These are phyloP conservation scores for Hirundo rustica DNA, from an alignment of 2,797 vertebrate genomes.

Conservation along the genomic window DNA sequence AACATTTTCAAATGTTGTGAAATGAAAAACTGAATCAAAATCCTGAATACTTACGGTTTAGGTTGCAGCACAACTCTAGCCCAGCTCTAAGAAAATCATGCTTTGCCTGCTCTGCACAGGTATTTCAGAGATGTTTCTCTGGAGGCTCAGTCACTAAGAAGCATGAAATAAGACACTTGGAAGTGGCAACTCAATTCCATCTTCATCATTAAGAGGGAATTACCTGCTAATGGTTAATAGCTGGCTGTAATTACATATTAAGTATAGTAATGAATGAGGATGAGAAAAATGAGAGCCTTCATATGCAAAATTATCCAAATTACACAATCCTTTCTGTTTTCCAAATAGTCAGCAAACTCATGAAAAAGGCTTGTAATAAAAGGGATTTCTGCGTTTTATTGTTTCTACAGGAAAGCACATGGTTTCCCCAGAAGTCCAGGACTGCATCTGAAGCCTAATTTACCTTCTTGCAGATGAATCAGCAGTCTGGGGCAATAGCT, in stretches of 20 bases:
- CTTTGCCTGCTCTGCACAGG: background rate
- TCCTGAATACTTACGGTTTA: background rate
- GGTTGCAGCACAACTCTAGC: background rate
- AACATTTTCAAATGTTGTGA: background rate
- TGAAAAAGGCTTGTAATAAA: background rate
- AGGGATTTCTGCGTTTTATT: background rate
- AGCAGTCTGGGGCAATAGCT: background rate
- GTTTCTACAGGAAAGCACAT: background rate
- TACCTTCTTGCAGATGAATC: background rate
- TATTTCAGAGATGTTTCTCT: background rate
- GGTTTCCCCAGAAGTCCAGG: background rate
- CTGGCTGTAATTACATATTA: background rate
- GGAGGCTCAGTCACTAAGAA: background rate
- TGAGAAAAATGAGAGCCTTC: background rate
- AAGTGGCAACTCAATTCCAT: background rate
- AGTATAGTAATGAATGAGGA: background rate
- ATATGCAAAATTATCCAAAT: background rate
- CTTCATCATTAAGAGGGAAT: constrained; percentile 13
- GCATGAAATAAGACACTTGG: background rate
- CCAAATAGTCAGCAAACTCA: background rate
- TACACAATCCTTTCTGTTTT: background rate
- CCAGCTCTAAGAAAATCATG: background rate
- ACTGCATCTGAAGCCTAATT: background rate
- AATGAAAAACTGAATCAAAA: background rate
- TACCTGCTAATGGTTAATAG: background rate